Evolutionary conservation across 2,888 invertebrate genomes (phyloP).

Genomic region (Corythucha ciliata): DNA sequence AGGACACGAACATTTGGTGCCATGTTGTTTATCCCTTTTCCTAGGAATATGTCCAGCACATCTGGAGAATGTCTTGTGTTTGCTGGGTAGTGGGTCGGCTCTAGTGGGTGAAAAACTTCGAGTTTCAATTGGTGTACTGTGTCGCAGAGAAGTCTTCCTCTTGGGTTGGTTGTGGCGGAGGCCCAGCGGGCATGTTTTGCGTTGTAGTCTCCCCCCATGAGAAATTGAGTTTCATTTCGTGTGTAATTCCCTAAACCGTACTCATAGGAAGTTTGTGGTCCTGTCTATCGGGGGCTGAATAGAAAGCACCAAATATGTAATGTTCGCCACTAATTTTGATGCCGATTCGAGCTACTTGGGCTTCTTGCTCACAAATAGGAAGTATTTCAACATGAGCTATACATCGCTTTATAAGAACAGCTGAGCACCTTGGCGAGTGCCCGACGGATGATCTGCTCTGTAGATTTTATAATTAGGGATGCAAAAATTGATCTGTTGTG

Average conservation of each 20-base stretch:
- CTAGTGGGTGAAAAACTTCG: not conserved
- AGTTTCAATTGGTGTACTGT: not conserved
- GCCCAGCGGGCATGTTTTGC: constrained; percentile 11
- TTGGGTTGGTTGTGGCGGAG: constrained; percentile 4
- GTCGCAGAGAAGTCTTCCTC: not conserved
- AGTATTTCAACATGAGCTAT: constrained; percentile 4
- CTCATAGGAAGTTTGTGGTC: constrained; percentile 10
- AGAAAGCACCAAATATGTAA: constrained; percentile 14
- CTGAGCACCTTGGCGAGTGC: constrained; percentile 3
- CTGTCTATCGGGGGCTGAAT: constrained; percentile 11
- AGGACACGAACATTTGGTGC: not conserved
- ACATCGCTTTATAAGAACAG: not conserved
- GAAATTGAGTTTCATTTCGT: constrained; percentile 14
- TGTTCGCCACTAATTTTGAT: not conserved
- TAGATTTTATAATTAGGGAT: constrained; percentile 7
- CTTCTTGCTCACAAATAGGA: not conserved
- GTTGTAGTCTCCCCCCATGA: no score
- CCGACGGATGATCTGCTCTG: constrained; percentile 9
- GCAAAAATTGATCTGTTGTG: constrained; percentile 1
- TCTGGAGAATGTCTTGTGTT: not conserved
- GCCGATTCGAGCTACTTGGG: constrained; percentile 1
- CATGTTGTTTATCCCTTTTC: not conserved
- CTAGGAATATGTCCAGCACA: constrained; percentile 15
- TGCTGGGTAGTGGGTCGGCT: constrained; percentile 7
- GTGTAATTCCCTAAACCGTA: constrained; percentile 2